A percentile compares a stretch with the other conserved stretches of the same genome.
Evolutionary conservation across 2,888 invertebrate genomes (phyloP).

Genomic region (Aphidoletes aphidimyza): DNA sequence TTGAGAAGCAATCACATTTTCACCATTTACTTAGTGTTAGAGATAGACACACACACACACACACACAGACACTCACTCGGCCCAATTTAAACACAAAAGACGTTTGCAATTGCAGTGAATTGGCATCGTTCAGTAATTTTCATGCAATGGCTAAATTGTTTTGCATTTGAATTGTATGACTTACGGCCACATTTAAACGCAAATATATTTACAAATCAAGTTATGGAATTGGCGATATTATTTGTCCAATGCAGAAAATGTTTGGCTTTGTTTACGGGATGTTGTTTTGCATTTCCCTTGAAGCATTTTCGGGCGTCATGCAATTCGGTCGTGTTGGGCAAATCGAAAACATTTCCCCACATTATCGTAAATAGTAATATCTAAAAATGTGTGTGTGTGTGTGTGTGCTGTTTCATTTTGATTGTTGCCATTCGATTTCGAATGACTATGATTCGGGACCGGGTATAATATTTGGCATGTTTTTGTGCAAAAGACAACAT

Average conservation of each 20-base stretch:
- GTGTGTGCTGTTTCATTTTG: background rate
- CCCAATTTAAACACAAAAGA: too few species aligned
- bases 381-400: background rate
- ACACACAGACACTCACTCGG: too few species aligned
- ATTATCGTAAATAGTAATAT: slow-evolving; percentile 27
- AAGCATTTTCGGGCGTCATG: background rate
- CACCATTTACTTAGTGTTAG: too few species aligned
- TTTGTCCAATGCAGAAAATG: slow-evolving; percentile 2
- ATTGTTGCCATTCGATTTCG: background rate
- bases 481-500: background rate
- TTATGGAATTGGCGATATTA: slow-evolving; percentile 30
- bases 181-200: slow-evolving; percentile 9
- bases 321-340: background rate
- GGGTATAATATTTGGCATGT: background rate
- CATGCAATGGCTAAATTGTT: background rate
- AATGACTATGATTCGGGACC: too few species aligned
- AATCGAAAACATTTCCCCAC: slow-evolving; percentile 9
- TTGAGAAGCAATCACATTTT: background rate
- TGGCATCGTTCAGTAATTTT: too few species aligned
- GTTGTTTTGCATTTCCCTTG: slow-evolving; percentile 20
- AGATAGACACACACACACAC: too few species aligned
- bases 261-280: background rate
- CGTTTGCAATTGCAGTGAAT: too few species aligned
- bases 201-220: slow-evolving; percentile 36
- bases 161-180: slow-evolving; percentile 22